These are phyloP conservation scores for Drosophila mauritiana DNA, from an alignment of 1,140 invertebrate species.

Conservation along the genomic window DNA sequence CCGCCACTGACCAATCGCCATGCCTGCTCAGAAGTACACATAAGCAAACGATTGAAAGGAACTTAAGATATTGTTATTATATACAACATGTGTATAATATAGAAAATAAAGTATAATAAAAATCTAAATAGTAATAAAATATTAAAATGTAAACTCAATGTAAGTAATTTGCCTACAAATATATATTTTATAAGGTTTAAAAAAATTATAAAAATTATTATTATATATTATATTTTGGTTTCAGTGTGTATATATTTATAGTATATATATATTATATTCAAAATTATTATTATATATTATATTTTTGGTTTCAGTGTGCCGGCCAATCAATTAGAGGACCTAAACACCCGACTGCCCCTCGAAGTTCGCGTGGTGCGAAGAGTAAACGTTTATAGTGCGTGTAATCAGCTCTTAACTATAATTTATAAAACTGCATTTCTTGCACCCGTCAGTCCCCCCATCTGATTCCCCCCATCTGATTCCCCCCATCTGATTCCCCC, in stretches of 20 bases:
- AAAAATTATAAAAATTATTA: too few species aligned
- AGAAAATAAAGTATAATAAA: too few species aligned
- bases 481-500: not conserved
- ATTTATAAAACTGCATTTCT: slow-evolving; percentile 67
- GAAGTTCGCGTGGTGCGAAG: slow-evolving; percentile 51
- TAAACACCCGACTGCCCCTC: slow-evolving; percentile 25
- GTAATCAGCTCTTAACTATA: slow-evolving; percentile 83
- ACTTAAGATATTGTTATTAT: too few species aligned
- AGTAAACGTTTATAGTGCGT: slow-evolving; percentile 78
- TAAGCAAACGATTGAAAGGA: not conserved
- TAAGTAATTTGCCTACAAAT: too few species aligned
- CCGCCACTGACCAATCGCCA: not conserved
- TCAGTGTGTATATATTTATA: too few species aligned
- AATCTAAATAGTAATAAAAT: not conserved
- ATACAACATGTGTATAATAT: not conserved
- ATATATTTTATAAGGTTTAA: too few species aligned
- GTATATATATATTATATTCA: too few species aligned
- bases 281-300: too few species aligned
- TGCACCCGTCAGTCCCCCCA: slow-evolving; percentile 7
- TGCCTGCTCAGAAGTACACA: not conserved
- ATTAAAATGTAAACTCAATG: not conserved
- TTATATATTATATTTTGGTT: too few species aligned
- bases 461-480: not conserved
- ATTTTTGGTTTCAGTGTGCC: slow-evolving; percentile 16
- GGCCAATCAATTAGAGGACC: slow-evolving; percentile 72